Percentiles rank a stretch among this genome's conserved stretches.
Conservation (phyloP, 1,140 invertebrate genomes). For the Heliconius congener region DNA sequence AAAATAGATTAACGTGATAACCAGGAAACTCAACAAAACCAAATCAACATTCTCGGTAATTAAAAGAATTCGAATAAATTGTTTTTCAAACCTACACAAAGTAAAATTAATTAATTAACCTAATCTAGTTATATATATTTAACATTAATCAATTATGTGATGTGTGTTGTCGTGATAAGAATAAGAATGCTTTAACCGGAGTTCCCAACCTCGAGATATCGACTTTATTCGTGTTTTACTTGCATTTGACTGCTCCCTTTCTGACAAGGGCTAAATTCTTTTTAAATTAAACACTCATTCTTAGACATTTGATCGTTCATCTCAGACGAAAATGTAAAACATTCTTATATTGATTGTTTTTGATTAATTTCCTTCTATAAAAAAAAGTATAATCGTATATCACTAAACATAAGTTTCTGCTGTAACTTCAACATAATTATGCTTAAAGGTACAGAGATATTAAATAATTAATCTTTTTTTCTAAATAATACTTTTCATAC, state of each 20-base stretch:
- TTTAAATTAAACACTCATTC: conserved; percentile 8
- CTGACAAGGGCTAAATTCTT: neutral
- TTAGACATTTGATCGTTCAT: neutral
- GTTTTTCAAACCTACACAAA: no score
- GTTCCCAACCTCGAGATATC: neutral
- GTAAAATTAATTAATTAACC: neutral
- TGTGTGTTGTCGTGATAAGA: neutral
- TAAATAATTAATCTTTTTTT: no score
- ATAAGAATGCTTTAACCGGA: neutral
- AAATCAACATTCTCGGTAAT: no score
- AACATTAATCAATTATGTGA: neutral
- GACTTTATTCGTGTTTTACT: neutral
- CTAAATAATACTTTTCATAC: no score
- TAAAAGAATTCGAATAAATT: no score
- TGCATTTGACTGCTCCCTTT: neutral
- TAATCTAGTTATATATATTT: neutral
- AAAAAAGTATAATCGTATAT: no score
- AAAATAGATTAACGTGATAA: no score
- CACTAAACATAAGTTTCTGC: no score
- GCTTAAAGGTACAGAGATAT: no score
- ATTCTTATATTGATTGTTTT: neutral
- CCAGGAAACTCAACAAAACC: no score
- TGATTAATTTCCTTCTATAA: neutral
- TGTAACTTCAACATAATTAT: no score
- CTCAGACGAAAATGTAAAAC: neutral